These are phyloP conservation scores for Craseonycteris thonglongyai DNA, from an alignment of 2,113 vertebrate genomes.

Conservation along the genomic window DNA sequence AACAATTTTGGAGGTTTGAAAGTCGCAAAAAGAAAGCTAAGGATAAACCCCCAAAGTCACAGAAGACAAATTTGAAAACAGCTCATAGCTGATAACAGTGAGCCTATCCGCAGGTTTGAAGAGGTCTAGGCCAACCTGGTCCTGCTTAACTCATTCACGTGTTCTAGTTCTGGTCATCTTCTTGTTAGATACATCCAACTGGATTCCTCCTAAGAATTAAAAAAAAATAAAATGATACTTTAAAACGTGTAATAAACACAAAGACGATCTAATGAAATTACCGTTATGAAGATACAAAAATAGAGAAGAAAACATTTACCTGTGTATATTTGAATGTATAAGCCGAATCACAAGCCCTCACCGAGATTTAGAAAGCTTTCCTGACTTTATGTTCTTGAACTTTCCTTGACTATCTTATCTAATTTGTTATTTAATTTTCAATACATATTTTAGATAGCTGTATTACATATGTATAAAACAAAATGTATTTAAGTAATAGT, in stretches of 20 bases:
- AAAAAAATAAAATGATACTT: background rate
- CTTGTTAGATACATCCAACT: background rate
- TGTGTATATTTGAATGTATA: background rate
- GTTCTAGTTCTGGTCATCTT: background rate
- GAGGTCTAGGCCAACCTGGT: background rate
- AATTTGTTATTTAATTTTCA: background rate
- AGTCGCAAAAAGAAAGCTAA: conserved; percentile 37
- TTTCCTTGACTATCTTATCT: background rate
- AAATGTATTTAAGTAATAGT: background rate
- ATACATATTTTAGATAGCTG: background rate
- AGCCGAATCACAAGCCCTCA: background rate
- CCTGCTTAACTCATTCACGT: rapidly evolving
- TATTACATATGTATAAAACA: background rate
- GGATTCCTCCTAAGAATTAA: background rate
- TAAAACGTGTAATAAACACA: background rate
- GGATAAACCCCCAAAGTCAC: conserved; percentile 12
- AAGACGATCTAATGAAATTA: background rate
- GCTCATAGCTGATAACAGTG: background rate
- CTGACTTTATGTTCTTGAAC: background rate
- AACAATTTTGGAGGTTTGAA: conserved; percentile 62
- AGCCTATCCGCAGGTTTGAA: background rate
- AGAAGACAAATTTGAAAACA: conserved; percentile 16
- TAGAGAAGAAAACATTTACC: background rate
- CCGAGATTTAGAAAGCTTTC: background rate
- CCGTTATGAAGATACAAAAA: background rate